Percentiles rank a stretch among this genome's conserved stretches.
Conservation (phyloP, 2,888 invertebrate genomes). For the Drosophila prostipennis region DNA sequence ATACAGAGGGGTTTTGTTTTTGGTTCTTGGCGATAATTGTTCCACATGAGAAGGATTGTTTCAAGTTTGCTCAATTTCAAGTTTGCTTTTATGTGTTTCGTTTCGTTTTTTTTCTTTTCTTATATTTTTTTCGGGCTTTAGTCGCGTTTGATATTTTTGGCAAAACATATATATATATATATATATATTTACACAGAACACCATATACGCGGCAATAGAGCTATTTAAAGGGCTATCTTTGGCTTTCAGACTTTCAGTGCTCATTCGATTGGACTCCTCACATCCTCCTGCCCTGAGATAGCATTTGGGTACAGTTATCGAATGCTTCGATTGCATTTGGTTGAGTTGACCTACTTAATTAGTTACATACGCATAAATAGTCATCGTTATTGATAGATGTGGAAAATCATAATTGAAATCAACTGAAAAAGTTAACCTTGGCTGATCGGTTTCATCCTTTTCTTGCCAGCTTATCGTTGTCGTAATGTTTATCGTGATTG, state of each 20-base stretch:
- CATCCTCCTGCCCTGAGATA: constrained; percentile 19
- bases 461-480: constrained; percentile 30
- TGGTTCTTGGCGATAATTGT: constrained; percentile 43
- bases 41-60: constrained; percentile 38
- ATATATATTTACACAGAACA: constrained; percentile 79
- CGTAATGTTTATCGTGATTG: constrained; percentile 32
- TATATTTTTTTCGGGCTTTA: constrained; percentile 5
- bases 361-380: constrained; percentile 79
- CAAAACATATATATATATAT: constrained; percentile 54
- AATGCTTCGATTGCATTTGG: constrained; percentile 31
- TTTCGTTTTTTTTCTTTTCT: constrained; percentile 23
- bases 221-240: constrained; percentile 68
- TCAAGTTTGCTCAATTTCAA: constrained; percentile 73
- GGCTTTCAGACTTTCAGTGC: constrained; percentile 9
- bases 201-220: constrained; percentile 85
- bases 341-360: constrained; percentile 41
- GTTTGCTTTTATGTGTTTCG: constrained; percentile 55
- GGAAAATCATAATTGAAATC: constrained; percentile 74
- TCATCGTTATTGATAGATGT: constrained; percentile 84
- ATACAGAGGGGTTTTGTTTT: constrained; percentile 31
- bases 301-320: constrained; percentile 26
- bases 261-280: constrained; percentile 3
- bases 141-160: constrained; percentile 32
- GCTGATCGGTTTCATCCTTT: constrained; percentile 44
- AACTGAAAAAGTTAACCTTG: constrained; percentile 66